Evolutionary conservation across 2,888 invertebrate species (phyloP).

Genomic region (Therioaphis trifolii): DNA sequence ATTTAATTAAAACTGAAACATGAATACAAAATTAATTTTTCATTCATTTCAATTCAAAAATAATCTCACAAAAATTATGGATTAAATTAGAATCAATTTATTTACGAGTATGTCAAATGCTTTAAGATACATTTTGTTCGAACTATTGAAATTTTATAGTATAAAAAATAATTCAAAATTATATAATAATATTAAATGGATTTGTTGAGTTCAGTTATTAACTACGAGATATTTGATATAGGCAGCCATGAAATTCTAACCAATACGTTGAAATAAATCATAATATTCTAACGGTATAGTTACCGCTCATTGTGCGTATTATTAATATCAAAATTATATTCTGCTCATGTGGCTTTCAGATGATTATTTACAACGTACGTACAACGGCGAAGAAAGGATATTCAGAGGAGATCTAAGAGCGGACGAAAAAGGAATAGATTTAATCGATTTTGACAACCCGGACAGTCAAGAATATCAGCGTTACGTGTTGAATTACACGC

Average conservation of each 20-base stretch:
- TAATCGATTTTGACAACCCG: conserved; percentile 52
- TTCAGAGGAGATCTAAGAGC: conserved; percentile 50
- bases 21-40: too few relatives aligned
- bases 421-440: conserved; percentile 62
- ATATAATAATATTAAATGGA: too few relatives aligned
- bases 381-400: conserved; percentile 57
- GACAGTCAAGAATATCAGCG: conserved; percentile 60
- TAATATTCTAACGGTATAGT: conserved; percentile 22
- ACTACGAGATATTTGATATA: neutral
- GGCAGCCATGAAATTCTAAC: conserved; percentile 35
- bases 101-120: too few relatives aligned
- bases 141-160: too few relatives aligned
- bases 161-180: too few relatives aligned
- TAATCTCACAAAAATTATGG: too few relatives aligned
- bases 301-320: neutral
- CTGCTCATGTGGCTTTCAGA: conserved; percentile 32
- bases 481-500: conserved; percentile 41
- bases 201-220: neutral
- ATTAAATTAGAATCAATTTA: too few relatives aligned
- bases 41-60: too few relatives aligned
- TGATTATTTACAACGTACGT: conserved; percentile 58
- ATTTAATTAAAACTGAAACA: too few relatives aligned
- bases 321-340: conserved; percentile 16
- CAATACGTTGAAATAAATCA: conserved; percentile 27
- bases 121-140: too few relatives aligned